A percentile compares a stretch with the other conserved stretches of the same genome.
phyloP scores from a whole-genome alignment of 2,113 vertebrate species.

The Rostratula benghalensis region DNA sequence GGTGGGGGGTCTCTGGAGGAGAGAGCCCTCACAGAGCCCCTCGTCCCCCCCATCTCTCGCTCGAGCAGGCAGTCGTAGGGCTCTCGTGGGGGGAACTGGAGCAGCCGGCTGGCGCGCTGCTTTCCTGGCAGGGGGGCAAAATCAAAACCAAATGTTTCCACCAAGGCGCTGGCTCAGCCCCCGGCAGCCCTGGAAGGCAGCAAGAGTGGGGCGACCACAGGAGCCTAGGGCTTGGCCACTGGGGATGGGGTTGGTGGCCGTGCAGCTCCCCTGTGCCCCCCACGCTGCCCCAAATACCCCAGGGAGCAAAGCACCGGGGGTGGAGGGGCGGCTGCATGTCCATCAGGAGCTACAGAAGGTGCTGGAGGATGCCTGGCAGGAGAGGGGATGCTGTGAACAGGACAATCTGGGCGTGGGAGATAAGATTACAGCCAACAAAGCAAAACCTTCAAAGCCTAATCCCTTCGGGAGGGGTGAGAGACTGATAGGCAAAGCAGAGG shows the following conservation, averaged over 20 bases:
- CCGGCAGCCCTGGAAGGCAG: not conserved
- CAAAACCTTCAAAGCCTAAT: not conserved
- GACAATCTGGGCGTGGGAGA: not conserved
- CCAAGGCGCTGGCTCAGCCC: not conserved
- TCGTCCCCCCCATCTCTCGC: not conserved
- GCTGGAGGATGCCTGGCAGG: not conserved
- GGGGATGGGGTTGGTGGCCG: not conserved
- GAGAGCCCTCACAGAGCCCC: not conserved
- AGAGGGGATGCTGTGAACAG: not conserved
- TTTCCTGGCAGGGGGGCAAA: not conserved
- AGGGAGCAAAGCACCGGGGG: not conserved
- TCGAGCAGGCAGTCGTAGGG: not conserved
- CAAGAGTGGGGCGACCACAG: not conserved
- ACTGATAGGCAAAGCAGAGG: not conserved
- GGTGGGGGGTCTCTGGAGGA: not conserved
- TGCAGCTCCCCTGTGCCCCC: not conserved
- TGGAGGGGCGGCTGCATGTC: rapidly evolving
- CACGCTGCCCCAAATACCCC: rapidly evolving
- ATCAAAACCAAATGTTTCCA: slow-evolving; percentile 37
- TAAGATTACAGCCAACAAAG: not conserved
- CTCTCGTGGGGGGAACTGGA: not conserved
- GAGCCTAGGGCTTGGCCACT: not conserved
- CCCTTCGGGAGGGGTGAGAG: not conserved
- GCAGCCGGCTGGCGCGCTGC: not conserved
- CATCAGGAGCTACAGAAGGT: not conserved